phyloP scores from a whole-genome alignment of 2,888 invertebrate species.

The Branchipolynoe longqiensis region DNA sequence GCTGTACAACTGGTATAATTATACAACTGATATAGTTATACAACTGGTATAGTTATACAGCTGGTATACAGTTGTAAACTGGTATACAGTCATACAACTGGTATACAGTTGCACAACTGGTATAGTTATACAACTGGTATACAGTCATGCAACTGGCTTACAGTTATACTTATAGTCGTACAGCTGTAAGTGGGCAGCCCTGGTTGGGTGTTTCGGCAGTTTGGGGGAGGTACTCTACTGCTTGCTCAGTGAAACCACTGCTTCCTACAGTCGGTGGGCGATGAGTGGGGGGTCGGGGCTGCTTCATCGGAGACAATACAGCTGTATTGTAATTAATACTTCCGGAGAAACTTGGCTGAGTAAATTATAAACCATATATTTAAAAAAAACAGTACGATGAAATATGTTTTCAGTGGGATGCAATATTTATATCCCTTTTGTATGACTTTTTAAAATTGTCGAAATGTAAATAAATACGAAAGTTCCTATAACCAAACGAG shows the following conservation, averaged over 20 bases:
- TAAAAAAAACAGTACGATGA: neutral
- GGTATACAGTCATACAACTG: too few species aligned
- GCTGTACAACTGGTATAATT: too few species aligned
- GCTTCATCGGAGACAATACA: neutral
- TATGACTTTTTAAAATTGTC: conserved; percentile 49
- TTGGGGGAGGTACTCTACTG: neutral
- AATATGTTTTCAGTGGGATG: neutral
- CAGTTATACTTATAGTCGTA: too few species aligned
- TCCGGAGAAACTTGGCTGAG: neutral
- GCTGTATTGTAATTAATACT: neutral
- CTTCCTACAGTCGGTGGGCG: neutral
- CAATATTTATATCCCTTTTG: conserved; percentile 42
- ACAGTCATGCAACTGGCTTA: too few species aligned
- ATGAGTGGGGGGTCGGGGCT: neutral
- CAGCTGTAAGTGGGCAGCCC: too few species aligned
- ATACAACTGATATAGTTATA: too few species aligned
- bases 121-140: too few species aligned
- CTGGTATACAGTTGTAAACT: too few species aligned
- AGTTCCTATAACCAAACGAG: too few species aligned
- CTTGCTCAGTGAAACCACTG: neutral
- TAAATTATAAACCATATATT: neutral
- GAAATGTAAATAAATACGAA: conserved; percentile 46
- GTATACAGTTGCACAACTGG: too few species aligned
- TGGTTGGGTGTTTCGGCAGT: too few species aligned
- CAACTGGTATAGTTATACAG: too few species aligned